Evolutionary conservation across 2,888 invertebrate species (phyloP).

Genomic region (Mesorhabditis belari): DNA sequence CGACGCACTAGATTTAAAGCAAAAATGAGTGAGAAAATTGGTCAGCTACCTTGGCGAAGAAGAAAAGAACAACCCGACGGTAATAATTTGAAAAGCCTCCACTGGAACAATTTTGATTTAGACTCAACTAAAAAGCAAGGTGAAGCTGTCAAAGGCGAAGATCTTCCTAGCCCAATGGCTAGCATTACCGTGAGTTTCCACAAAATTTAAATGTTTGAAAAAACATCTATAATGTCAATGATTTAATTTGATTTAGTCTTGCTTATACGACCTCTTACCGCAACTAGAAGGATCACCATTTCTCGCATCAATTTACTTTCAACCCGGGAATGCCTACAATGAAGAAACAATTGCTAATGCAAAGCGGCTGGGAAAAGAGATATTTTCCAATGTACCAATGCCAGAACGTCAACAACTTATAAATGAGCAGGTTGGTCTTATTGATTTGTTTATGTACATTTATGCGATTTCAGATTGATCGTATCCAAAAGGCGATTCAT

Average conservation of each 20-base stretch:
- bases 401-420: conserved; percentile 71
- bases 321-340: conserved; percentile 60
- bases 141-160: conserved; percentile 5
- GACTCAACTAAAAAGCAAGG: neutral
- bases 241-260: conserved; percentile 13
- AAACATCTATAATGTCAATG: too few relatives aligned
- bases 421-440: conserved; percentile 69
- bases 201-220: neutral
- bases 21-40: conserved; percentile 39
- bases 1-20: conserved; percentile 16
- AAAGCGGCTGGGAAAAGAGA: conserved; percentile 75
- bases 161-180: conserved; percentile 16
- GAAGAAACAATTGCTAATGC: conserved; percentile 81
- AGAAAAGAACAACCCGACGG: conserved; percentile 14
- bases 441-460: neutral
- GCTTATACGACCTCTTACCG: conserved; percentile 25
- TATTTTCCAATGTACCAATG: conserved; percentile 67
- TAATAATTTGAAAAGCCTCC: neutral
- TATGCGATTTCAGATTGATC: conserved; percentile 62
- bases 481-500: conserved; percentile 71
- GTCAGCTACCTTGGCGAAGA: conserved; percentile 17
- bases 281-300: conserved; percentile 28
- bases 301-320: conserved; percentile 29
- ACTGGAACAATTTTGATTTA: neutral
- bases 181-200: conserved; percentile 13